Evolutionary conservation across 2,113 vertebrate genomes (phyloP).

Genomic region (Apaloderma vittatum): DNA sequence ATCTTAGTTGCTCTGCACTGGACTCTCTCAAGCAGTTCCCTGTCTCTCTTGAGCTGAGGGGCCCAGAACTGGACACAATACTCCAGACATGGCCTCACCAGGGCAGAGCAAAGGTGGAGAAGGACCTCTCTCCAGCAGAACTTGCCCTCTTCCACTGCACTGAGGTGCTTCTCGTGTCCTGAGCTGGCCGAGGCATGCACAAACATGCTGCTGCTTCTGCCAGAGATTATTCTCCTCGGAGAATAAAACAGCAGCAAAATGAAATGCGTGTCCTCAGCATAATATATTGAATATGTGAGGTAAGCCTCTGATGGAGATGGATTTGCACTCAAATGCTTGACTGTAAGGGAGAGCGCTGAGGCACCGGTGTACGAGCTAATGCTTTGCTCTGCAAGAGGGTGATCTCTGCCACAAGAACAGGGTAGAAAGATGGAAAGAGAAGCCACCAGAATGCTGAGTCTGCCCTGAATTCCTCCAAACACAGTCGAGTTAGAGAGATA

Average conservation of each 20-base stretch:
- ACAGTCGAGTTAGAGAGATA: not conserved
- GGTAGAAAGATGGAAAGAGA: not conserved
- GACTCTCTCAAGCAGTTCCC: no score
- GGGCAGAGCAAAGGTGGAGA: no score
- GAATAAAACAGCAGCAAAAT: conserved; percentile 7
- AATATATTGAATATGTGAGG: not conserved
- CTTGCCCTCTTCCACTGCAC: not conserved
- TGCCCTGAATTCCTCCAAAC: not conserved
- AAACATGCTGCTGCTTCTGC: not conserved
- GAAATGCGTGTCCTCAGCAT: not conserved
- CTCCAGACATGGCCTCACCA: no score
- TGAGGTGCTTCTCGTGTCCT: fast-evolving
- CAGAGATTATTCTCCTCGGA: not conserved
- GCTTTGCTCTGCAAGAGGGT: not conserved
- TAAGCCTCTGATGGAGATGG: not conserved
- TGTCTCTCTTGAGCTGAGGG: no score
- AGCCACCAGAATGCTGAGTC: not conserved
- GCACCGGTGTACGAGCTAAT: fast-evolving
- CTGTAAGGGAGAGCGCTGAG: not conserved
- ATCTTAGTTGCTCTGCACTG: no score
- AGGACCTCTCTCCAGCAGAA: not conserved
- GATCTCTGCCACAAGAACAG: not conserved
- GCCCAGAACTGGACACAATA: no score
- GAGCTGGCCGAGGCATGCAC: fast-evolving
- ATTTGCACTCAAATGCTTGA: not conserved